These are phyloP conservation scores for Pimpla rufipes DNA, from an alignment of 2,888 invertebrate genomes.

Conservation along the genomic window DNA sequence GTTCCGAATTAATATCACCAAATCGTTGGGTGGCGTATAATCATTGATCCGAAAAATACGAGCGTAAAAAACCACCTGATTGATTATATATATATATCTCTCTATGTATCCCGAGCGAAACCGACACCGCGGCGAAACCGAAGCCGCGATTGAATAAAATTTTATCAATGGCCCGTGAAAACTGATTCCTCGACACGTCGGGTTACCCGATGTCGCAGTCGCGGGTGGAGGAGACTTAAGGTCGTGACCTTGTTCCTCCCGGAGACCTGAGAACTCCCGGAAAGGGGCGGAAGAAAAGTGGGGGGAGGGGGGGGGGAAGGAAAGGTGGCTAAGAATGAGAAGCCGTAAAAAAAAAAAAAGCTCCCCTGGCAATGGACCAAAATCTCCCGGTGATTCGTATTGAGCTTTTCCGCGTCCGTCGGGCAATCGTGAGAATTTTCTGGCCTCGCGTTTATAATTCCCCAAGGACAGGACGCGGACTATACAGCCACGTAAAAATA, in stretches of 20 bases:
- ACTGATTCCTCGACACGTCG: not conserved
- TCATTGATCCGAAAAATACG: no score
- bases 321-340: not conserved
- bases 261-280: not conserved
- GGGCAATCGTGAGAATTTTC: not conserved
- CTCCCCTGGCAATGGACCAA: slow-evolving; percentile 20
- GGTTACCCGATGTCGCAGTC: slow-evolving; percentile 14
- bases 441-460: not conserved
- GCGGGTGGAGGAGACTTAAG: not conserved
- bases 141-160: not conserved
- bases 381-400: not conserved
- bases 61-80: not conserved
- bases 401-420: not conserved
- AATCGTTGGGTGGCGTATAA: no score
- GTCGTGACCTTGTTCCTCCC: slow-evolving; percentile 19
- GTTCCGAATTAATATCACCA: no score
- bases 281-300: not conserved
- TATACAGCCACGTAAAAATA: not conserved
- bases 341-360: not conserved
- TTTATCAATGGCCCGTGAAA: slow-evolving; percentile 11
- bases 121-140: not conserved
- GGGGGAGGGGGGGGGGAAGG: no score
- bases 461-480: not conserved
- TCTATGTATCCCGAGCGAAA: not conserved
- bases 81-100: not conserved